phyloP scores from a whole-genome alignment of 1,140 invertebrate species.

The Helicoverpa armigera region DNA sequence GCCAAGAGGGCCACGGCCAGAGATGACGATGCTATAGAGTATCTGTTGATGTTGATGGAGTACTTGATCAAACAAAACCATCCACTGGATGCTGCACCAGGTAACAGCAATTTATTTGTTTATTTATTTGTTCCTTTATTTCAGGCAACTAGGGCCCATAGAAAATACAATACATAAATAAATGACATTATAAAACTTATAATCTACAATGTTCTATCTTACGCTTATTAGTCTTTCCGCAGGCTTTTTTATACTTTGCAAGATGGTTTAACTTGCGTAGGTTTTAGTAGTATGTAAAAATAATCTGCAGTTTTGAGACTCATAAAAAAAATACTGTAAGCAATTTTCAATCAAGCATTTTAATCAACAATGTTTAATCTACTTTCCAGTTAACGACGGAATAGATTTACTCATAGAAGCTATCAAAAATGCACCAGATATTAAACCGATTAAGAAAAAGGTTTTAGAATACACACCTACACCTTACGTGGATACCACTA shows the following conservation, averaged over 20 bases:
- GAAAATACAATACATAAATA: too few relatives aligned
- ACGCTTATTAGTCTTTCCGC: too few relatives aligned
- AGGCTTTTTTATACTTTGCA: too few relatives aligned
- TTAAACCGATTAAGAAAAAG: conserved; percentile 68
- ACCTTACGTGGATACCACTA: not conserved
- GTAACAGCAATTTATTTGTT: conserved; percentile 54
- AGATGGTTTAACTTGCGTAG: too few relatives aligned
- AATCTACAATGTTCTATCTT: too few relatives aligned
- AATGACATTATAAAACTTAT: too few relatives aligned
- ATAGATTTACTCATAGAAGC: conserved; percentile 78
- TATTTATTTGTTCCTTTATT: too few relatives aligned
- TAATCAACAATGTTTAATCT: conserved; percentile 48
- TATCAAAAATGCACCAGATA: conserved; percentile 76
- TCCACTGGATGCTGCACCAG: conserved; percentile 60
- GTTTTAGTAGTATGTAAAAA: too few relatives aligned
- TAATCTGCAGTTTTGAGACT: not conserved
- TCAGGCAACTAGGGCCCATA: too few relatives aligned
- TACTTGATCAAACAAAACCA: conserved; percentile 73
- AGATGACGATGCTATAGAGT: conserved; percentile 71
- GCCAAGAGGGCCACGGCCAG: conserved; percentile 62
- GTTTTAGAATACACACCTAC: conserved; percentile 47
- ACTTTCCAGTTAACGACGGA: conserved; percentile 74
- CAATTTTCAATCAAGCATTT: not conserved
- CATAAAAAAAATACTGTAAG: not conserved
- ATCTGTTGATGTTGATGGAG: conserved; percentile 77